Conservation (phyloP, 2,888 invertebrate genomes). For the Linnaemya tessellans region DNA sequence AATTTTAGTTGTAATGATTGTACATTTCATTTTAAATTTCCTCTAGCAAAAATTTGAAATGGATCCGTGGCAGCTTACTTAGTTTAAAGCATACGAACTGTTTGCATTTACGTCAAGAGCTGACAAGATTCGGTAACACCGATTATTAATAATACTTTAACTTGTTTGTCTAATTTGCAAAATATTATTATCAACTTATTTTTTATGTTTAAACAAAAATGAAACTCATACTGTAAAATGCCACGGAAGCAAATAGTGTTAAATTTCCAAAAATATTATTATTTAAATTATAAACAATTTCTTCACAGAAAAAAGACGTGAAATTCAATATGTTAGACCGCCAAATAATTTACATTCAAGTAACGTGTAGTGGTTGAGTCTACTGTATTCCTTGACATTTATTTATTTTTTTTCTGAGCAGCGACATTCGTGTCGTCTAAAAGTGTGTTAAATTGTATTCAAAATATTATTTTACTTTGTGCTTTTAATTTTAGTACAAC, state of each 20-base stretch:
- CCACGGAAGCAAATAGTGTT: not conserved
- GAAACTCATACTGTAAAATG: not conserved
- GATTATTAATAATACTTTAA: too few relatives aligned
- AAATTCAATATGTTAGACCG: not conserved
- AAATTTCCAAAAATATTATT: not conserved
- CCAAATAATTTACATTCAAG: not conserved
- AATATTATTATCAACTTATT: not conserved
- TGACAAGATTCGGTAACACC: too few relatives aligned
- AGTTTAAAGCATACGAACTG: too few relatives aligned
- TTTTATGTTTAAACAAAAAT: not conserved
- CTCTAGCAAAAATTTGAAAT: too few relatives aligned
- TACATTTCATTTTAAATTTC: too few relatives aligned
- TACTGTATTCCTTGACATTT: slow-evolving; percentile 49
- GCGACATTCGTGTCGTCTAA: slow-evolving; percentile 36
- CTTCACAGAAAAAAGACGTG: not conserved
- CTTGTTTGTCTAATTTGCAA: too few relatives aligned
- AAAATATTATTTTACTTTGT: slow-evolving; percentile 53
- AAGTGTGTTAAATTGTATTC: slow-evolving; percentile 51
- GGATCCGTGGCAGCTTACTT: too few relatives aligned
- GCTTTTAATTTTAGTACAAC: slow-evolving; percentile 23
- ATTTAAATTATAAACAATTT: not conserved
- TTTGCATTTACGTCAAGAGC: too few relatives aligned
- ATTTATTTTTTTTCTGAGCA: slow-evolving; percentile 1
- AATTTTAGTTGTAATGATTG: too few relatives aligned
- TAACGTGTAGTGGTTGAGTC: not conserved